phyloP scores from a whole-genome alignment of 2,888 invertebrate genomes.

The Rotaria macrura region DNA sequence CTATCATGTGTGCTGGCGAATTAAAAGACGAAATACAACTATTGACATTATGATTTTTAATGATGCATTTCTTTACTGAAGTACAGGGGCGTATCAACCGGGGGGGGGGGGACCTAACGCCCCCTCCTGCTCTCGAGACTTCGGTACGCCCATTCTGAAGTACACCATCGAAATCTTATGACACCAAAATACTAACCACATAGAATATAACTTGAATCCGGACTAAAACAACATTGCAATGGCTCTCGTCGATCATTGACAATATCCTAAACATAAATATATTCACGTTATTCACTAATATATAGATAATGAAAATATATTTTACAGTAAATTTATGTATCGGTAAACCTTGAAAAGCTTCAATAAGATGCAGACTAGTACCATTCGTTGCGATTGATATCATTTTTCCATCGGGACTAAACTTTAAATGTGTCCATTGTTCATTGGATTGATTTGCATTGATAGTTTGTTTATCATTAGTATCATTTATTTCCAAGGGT shows the following conservation, averaged over 20 bases:
- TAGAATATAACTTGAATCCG: slow-evolving; percentile 68
- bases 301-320: too few species aligned
- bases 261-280: not conserved
- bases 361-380: slow-evolving; percentile 78
- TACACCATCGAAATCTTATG: not conserved
- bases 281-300: too few species aligned
- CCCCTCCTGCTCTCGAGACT: too few species aligned
- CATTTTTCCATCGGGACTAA: slow-evolving; percentile 91
- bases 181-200: slow-evolving; percentile 47
- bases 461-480: slow-evolving; percentile 19
- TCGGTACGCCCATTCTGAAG: too few species aligned
- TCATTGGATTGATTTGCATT: not conserved
- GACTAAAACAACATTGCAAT: slow-evolving; percentile 74
- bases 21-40: too few species aligned
- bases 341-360: slow-evolving; percentile 90
- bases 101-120: too few species aligned
- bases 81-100: too few species aligned
- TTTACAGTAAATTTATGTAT: slow-evolving; percentile 69
- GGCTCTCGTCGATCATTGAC: slow-evolving; percentile 22
- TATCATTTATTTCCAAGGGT: not conserved
- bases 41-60: too few species aligned
- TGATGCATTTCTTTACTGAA: too few species aligned
- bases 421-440: slow-evolving; percentile 95
- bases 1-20: too few species aligned
- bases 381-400: slow-evolving; percentile 94